Percentiles rank a stretch among this genome's conserved stretches.
Evolutionary conservation across 2,888 invertebrate genomes (phyloP).

Genomic region (Caenorhabditis macrosperma): DNA sequence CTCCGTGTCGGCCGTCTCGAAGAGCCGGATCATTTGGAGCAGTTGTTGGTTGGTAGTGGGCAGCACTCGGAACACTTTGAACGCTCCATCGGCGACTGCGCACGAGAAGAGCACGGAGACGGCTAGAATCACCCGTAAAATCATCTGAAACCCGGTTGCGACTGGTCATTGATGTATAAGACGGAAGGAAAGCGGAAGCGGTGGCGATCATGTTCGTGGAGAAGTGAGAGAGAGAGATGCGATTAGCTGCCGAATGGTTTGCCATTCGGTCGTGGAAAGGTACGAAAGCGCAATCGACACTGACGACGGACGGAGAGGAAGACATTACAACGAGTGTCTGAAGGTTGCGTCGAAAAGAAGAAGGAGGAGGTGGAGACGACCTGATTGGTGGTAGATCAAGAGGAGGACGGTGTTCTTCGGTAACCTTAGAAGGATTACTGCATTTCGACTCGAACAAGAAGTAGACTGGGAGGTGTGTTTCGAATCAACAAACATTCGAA

Average conservation of each 20-base stretch:
- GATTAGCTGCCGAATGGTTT: slow-evolving; percentile 42
- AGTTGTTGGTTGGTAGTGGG: slow-evolving; percentile 69
- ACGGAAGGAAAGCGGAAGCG: background rate
- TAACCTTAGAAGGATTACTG: slow-evolving; percentile 2
- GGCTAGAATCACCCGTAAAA: slow-evolving; percentile 50
- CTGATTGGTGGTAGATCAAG: background rate
- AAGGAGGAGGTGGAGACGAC: background rate
- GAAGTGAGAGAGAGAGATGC: slow-evolving; percentile 20
- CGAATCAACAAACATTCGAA: too few species aligned
- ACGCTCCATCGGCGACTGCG: slow-evolving; percentile 43
- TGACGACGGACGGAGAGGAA: background rate
- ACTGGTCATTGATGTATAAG: slow-evolving; percentile 29
- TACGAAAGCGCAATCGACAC: slow-evolving; percentile 25
- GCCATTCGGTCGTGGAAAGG: slow-evolving; percentile 41
- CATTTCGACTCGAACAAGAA: too few species aligned
- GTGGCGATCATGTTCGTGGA: background rate
- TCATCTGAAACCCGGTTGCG: slow-evolving; percentile 56
- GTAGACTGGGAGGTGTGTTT: too few species aligned
- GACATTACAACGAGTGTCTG: slow-evolving; percentile 31
- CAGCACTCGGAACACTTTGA: slow-evolving; percentile 73
- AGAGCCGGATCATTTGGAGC: slow-evolving; percentile 66
- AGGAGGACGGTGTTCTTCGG: slow-evolving; percentile 25
- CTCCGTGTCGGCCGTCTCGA: slow-evolving; percentile 68
- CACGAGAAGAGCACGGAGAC: background rate
- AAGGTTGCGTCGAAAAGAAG: slow-evolving; percentile 32